Evolutionary conservation across 2,888 invertebrate species (phyloP), one percentile per base, ranked within the genome.

Genomic region (Platerodrilus igneus): DNA sequence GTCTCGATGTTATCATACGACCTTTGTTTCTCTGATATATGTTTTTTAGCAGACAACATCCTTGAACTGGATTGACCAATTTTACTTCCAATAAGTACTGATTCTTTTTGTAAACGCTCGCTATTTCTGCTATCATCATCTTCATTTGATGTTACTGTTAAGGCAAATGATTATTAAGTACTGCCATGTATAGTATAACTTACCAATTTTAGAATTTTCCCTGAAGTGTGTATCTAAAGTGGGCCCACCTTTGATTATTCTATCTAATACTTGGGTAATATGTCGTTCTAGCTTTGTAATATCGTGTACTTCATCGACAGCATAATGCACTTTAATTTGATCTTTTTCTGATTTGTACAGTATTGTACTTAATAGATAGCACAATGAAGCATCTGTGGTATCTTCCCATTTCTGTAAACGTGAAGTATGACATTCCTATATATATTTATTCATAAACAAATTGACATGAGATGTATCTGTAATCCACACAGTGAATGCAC

Each of bases 381-480:
- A 74, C 25, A 86, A 63, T 0, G 78, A 74, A 41, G 79, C 78
- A 50, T 84, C 81, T 2, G 81, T 77, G 2, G 79, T 72, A 64
- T 88, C 88, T 62, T 88, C 86, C 87, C 88, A 88, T 56, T 82
- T 83, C 86, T 87, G 57, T 30, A 66, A 62, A 21, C 7, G n/a
- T n/a, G n/a, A n/a, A n/a, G n/a, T n/a, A n/a, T n/a, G n/a, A n/a
- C n/a, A n/a, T n/a, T n/a, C n/a, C n/a, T n/a, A n/a, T n/a, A n/a
- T n/a, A n/a, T n/a, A n/a, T n/a, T n/a, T n/a, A n/a, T n/a, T n/a
- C n/a, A n/a, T n/a, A n/a, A n/a, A n/a, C n/a, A n/a, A n/a, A n/a
- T n/a, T n/a, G n/a, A n/a, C n/a, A n/a, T n/a, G n/a, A n/a, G n/a
- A n/a, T n/a, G n/a, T n/a, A n/a, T n/a, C n/a, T n/a, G n/a, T n/a